Conservation (phyloP, 1,140 invertebrate genomes). For the Apocrypta bakeri region DNA sequence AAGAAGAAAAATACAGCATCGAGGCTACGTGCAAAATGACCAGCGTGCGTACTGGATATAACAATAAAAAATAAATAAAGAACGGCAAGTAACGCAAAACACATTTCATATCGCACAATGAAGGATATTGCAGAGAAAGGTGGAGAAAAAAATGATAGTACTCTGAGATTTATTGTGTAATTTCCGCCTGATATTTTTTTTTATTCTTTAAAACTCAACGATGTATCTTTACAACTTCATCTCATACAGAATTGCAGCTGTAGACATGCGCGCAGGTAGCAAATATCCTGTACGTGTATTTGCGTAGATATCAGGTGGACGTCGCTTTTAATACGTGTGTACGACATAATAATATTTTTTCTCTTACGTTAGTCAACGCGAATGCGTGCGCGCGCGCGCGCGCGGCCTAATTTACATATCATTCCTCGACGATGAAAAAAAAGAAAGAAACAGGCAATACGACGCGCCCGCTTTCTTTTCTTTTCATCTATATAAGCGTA, state of each 20-base stretch:
- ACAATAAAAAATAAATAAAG: background rate
- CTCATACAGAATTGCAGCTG: slow-evolving; percentile 23
- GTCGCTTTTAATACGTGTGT: slow-evolving; percentile 17
- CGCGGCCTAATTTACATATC: slow-evolving; percentile 5
- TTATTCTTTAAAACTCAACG: slow-evolving; percentile 59
- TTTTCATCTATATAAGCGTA: slow-evolving; percentile 19
- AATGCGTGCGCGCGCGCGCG: background rate
- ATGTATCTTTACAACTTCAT: slow-evolving; percentile 50
- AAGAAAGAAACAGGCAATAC: background rate
- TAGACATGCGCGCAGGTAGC: slow-evolving; percentile 26
- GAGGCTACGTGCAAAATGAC: too few species aligned
- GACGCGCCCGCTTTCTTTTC: background rate
- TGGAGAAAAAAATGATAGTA: slow-evolving; percentile 25
- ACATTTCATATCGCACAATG: background rate
- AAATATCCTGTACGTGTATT: slow-evolving; percentile 6
- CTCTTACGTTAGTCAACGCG: slow-evolving; percentile 14
- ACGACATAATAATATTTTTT: background rate
- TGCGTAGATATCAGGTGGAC: slow-evolving; percentile 30
- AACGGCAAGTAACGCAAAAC: background rate
- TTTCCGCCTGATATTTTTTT: slow-evolving; percentile 49
- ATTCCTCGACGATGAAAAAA: background rate
- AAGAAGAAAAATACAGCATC: too few species aligned
- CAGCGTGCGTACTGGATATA: background rate
- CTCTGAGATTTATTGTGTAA: slow-evolving; percentile 16
- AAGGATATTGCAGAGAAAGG: slow-evolving; percentile 9